phyloP scores from a whole-genome alignment of 2,797 vertebrate species.

The Prunella strophiata region DNA sequence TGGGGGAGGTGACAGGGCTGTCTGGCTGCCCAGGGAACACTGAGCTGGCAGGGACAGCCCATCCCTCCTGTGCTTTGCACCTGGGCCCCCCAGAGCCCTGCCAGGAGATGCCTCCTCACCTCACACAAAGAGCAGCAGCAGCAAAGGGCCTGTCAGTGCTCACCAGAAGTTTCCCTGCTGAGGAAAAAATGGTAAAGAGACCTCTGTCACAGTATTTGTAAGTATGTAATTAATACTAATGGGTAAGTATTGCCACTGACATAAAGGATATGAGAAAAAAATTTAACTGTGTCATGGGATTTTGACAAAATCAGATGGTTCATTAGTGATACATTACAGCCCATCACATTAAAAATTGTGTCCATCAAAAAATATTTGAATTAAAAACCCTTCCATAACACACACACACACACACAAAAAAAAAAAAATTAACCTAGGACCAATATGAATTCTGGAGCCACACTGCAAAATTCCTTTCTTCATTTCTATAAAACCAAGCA shows the following conservation, averaged over 20 bases:
- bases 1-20: background rate
- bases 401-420: background rate
- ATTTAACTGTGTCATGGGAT: background rate
- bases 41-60: background rate
- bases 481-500: background rate
- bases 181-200: background rate
- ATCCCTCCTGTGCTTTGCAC: background rate
- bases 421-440: background rate
- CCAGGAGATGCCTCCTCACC: background rate
- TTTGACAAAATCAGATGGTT: background rate
- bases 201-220: background rate
- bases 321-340: background rate
- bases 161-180: background rate
- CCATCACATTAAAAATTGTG: background rate
- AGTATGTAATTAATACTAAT: background rate
- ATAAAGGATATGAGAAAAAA: background rate
- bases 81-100: background rate
- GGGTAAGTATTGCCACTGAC: background rate
- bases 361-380: background rate
- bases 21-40: background rate
- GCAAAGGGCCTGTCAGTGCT: rapidly evolving
- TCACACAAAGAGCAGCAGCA: rapidly evolving
- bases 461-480: background rate
- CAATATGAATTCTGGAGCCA: background rate
- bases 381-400: background rate